These are phyloP conservation scores for Rhinogobius similis DNA, from an alignment of 2,113 vertebrate genomes.

Conservation along the genomic window DNA sequence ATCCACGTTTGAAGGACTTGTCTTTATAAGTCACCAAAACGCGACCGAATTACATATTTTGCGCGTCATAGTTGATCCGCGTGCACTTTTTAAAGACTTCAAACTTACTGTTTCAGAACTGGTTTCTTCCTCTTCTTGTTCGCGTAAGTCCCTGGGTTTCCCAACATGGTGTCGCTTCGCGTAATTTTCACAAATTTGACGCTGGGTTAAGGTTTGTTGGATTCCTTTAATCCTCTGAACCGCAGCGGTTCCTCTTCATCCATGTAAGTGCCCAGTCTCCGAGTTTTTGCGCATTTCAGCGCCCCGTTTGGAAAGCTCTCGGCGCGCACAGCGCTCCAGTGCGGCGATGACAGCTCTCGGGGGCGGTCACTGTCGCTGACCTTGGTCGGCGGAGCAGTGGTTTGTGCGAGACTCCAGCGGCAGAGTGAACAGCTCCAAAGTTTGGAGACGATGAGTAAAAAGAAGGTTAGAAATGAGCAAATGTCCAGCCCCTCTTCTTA, in stretches of 20 bases:
- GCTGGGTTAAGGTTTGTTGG: no score
- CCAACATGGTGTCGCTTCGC: slow-evolving; percentile 65
- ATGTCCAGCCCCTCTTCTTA: slow-evolving; percentile 35
- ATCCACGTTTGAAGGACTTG: no score
- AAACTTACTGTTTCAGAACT: slow-evolving; percentile 73
- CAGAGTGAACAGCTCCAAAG: neutral
- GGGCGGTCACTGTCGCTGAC: slow-evolving; percentile 39
- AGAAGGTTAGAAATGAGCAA: slow-evolving; percentile 15
- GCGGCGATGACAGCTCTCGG: slow-evolving; percentile 32
- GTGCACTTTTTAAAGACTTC: neutral
- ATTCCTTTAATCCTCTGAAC: neutral
- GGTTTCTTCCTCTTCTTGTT: slow-evolving; percentile 83
- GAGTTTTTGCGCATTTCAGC: neutral
- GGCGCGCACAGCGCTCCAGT: neutral
- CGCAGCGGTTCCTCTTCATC: neutral
- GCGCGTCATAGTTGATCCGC: neutral
- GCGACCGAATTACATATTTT: neutral
- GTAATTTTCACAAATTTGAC: slow-evolving; percentile 2
- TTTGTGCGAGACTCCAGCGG: slow-evolving; percentile 1
- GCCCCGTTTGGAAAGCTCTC: neutral
- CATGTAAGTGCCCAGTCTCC: neutral
- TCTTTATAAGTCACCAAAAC: neutral
- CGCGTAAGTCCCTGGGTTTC: slow-evolving; percentile 70
- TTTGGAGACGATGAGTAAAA: slow-evolving; percentile 8
- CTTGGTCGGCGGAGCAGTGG: slow-evolving; percentile 29